Conservation (phyloP, 1,140 invertebrate genomes). For the Eurosta solidaginis region DNA sequence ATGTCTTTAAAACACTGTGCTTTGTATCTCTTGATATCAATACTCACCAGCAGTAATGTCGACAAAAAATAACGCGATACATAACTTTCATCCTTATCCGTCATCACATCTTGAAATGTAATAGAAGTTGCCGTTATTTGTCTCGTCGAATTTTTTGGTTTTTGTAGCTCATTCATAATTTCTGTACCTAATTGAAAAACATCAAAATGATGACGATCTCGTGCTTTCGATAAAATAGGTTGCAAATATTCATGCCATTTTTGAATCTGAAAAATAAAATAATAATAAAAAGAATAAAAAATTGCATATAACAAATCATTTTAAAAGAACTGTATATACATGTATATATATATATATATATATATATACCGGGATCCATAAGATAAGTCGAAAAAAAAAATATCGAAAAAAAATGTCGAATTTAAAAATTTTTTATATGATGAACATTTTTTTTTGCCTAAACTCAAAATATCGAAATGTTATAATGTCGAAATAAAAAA, state of each 20-base stretch:
- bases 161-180: conserved; percentile 39
- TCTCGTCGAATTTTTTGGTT: background rate
- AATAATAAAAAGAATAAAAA: background rate
- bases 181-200: conserved; percentile 48
- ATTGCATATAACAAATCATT: no score
- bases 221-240: conserved; percentile 47
- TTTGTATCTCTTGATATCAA: background rate
- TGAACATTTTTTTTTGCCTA: no score
- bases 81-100: conserved; percentile 42
- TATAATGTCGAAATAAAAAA: no score
- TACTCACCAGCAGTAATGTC: conserved; percentile 45
- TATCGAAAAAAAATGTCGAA: no score
- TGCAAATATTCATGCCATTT: conserved; percentile 50
- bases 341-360: no score
- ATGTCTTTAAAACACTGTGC: no score
- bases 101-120: conserved; percentile 43
- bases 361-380: no score
- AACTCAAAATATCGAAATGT: no score
- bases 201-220: conserved; percentile 52
- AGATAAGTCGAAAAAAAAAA: no score
- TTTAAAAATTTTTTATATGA: no score
- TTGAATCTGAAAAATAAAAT: conserved; percentile 39
- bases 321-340: no score
- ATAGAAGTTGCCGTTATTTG: background rate
- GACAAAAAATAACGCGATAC: conserved; percentile 51